phyloP scores from a whole-genome alignment of 2,113 vertebrate genomes.

The Melanotaenia duboulayi region DNA sequence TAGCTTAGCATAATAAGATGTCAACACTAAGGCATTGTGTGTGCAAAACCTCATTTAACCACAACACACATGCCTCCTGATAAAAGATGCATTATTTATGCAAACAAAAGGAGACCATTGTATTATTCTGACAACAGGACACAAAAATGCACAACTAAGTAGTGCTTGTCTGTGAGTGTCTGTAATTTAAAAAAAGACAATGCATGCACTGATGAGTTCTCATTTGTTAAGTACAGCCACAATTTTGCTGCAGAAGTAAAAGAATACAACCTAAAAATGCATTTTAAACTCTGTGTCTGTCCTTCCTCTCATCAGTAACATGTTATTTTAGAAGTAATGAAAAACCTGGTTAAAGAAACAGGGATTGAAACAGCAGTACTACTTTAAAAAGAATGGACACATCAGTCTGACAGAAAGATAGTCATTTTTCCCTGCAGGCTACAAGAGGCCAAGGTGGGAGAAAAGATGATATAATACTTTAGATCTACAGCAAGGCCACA shows the following conservation, averaged over 20 bases:
- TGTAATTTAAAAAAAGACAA: constrained; percentile 28
- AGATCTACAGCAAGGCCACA: constrained; percentile 18
- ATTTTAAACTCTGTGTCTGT: not conserved
- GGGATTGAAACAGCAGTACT: not conserved
- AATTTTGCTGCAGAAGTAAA: not conserved
- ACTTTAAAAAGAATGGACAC: constrained; percentile 9
- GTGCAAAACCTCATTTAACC: constrained; percentile 22
- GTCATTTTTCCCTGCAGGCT: constrained; percentile 1
- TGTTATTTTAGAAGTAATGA: too few species aligned
- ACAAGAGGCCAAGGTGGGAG: constrained; percentile 19
- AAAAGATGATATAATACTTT: constrained; percentile 40
- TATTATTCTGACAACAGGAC: constrained; percentile 34
- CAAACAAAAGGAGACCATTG: constrained; percentile 60
- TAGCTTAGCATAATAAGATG: constrained; percentile 5
- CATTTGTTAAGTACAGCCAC: constrained; percentile 3
- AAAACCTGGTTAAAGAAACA: not conserved
- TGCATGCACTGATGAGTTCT: constrained; percentile 28
- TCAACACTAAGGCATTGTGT: constrained; percentile 17
- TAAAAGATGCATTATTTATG: constrained; percentile 49
- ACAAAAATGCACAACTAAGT: constrained; percentile 19
- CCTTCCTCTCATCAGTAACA: not conserved
- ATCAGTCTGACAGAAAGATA: constrained; percentile 12
- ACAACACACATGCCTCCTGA: constrained; percentile 17
- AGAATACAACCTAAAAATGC: constrained; percentile 3
- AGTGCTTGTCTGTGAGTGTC: constrained; percentile 4